Evolutionary conservation across 2,888 invertebrate genomes (phyloP).

Genomic region (Plagodis dolabraria): DNA sequence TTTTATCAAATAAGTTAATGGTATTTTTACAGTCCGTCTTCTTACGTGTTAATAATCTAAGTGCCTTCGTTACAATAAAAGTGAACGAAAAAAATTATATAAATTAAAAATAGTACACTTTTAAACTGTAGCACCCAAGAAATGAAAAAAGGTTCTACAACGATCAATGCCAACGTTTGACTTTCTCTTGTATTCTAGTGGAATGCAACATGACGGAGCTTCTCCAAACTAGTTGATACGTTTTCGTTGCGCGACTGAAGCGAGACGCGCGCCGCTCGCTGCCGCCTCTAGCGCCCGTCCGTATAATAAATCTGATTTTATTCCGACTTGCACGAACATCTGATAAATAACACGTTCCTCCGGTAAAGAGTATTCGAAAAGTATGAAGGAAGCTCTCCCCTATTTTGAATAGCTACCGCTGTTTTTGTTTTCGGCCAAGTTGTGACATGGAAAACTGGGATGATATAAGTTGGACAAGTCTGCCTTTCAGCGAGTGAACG

Average conservation of each 20-base stretch:
- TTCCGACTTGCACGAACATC: slow-evolving; percentile 46
- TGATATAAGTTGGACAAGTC: slow-evolving; percentile 68
- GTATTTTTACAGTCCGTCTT: slow-evolving; percentile 43
- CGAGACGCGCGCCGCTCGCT: slow-evolving; percentile 21
- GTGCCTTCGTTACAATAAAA: slow-evolving; percentile 5
- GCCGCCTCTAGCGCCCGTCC: slow-evolving; percentile 28
- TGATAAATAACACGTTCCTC: slow-evolving; percentile 45
- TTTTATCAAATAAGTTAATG: slow-evolving; percentile 49
- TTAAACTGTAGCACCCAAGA: neutral
- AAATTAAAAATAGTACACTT: neutral
- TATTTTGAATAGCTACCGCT: slow-evolving; percentile 34
- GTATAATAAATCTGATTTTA: slow-evolving; percentile 53
- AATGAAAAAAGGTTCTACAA: slow-evolving; percentile 2
- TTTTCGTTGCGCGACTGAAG: slow-evolving; percentile 21
- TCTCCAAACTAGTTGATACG: slow-evolving; percentile 50
- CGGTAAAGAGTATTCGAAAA: slow-evolving; percentile 30
- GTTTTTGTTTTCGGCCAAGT: slow-evolving; percentile 57
- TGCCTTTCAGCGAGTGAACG: slow-evolving; percentile 74
- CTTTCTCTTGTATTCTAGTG: slow-evolving; percentile 9
- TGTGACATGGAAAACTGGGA: slow-evolving; percentile 59
- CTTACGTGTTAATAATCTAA: slow-evolving; percentile 16
- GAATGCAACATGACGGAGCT: slow-evolving; percentile 38
- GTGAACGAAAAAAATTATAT: neutral
- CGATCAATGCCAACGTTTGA: slow-evolving; percentile 10
- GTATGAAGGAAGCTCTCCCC: slow-evolving; percentile 35